Base-by-base conservation (phyloP, 2,797 vertebrate genomes). In the Rhinogobio ventralis region DNA sequence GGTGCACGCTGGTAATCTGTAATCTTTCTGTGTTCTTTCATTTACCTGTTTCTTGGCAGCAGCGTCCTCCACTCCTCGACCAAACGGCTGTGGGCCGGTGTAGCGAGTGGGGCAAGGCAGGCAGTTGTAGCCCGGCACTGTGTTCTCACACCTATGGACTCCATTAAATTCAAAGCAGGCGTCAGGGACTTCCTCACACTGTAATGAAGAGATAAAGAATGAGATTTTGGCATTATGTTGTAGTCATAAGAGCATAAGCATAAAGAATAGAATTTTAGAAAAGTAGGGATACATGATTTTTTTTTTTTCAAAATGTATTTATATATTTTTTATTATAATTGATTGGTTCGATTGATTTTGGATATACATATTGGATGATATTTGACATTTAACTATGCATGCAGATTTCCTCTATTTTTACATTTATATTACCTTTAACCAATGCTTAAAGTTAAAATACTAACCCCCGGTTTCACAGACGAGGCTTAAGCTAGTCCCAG, bases 51-150 rank as follows among this genome's bases (percentile, higher is more conserved):
- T 99, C 86, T 97, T 97, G 77, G 94, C 94, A 49, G 93, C 91
- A 51, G 98, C 98, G 19, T 98, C 94, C 84, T 97, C 97, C 36
- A 98, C 90, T 0, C 97, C 96, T 87, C 60, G 95, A 79, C 98
- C 98, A 25, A 96, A 99, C 0, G 98, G 98, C 91, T 98, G 98
- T 0, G 95, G 89, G 86, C 98, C 98, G 1, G 95, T 95, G 93
- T 95, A 99, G 77, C 97, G 97, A 0, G 96, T 92, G 7, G 98
- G 98, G 88, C 98, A 99, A 73, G 98, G 97, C 82, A 96, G 93
- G 88, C 98, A 99, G 93, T 99, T 98, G 93, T 99, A 99, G 33
- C 98, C 98, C 4, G 98, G 98, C 25, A 96, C 95, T 6, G 97
- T 98, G 90, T 99, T 99, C 93, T 98, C 94, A 92, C 98, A 99